Evolutionary conservation across 2,113 vertebrate genomes (phyloP), one percentile per base, ranked within the genome.

Genomic region (Burhinus oedicnemus): DNA sequence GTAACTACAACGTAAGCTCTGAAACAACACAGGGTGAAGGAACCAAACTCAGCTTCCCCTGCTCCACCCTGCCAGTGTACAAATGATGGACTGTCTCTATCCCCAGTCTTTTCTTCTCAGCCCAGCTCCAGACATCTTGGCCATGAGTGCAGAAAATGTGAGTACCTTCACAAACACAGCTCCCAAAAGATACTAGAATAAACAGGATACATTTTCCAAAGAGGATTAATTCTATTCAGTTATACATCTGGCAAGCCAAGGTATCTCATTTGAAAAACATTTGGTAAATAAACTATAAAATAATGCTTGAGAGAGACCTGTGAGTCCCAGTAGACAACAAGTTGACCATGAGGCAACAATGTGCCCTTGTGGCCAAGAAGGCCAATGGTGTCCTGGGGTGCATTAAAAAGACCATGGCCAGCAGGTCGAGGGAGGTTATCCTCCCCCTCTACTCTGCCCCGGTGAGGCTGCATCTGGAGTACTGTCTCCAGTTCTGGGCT

Each of bases 241-340:
- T 87, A 62, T 11, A 62, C 15, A 64, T 74, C 74, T 27, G 52
- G 83, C 18, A 10, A 87, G 76, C 21, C 51, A 42, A 71, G 5
- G 52, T 38, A 58, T 86, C 34, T 85, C 23, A 16, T 52, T 52
- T 70, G 68, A 76, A 82, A 89, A 94, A 74, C 3, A 34, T 54
- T 64, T 54, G 65, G 93, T 64, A 90, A 61, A 92, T 52, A 77
- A 92, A 80, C 20, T 21, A 78, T 74, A 93, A 81, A 95, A 95
- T 30, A 89, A 55, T 78, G 64, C n/a, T 44, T 44, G 42, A 44
- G 42, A 44, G 42, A 44, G 42, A 44, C 15, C 42, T 44, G 42
- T 12, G 42, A 44, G 42, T 44, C 42, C 12, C 13, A 12, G 42
- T 44, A 12, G 42, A 44, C 42, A 44, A 12, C 12, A 44, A 44